Evolutionary conservation across 2,797 vertebrate genomes (phyloP), one percentile per base, ranked within the genome.

Genomic region (Buceros bicornis): DNA sequence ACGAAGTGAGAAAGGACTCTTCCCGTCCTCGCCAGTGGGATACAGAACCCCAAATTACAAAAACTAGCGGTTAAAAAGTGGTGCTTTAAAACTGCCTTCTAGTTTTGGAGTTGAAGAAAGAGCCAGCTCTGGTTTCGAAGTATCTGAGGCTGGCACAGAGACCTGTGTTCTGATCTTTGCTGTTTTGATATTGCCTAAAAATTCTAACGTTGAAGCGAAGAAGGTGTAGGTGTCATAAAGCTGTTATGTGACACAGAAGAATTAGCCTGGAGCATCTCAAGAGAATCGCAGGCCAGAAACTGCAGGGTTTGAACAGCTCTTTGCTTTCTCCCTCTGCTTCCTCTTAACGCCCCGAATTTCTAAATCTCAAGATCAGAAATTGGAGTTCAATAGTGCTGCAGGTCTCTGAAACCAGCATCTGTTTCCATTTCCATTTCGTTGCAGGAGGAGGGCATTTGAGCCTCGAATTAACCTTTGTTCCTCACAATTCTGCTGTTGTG

Each of bases 401-500:
- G 70, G 8, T 37, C 43, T 35, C 51, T 31, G 81, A 51, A 79
- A 47, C 18, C 82, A 66, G 77, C 50, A 5, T 11, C 11, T 13
- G 17, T 48, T 95, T 65, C 57, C 81, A 57, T 35, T n/a, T 51
- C 73, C 25, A 16, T 48, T 69, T 66, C 14, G 6, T 90, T 71
- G 57, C 58, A 47, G 87, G 21, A 29, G 22, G 9, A n/a, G 29
- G 28, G 7, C 35, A 17, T 88, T 71, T 82, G 57, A 62, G 25
- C 71, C 66, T 61, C 72, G 7, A 26, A 89, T 91, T 90, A 87
- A 94, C 82, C 90, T 96, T 95, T 83, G 87, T 31, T 35, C 90
- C 43, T 5, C 21, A 29, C 65, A 45, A 4, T 18, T 43, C 65
- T 80, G 50, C 42, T 84, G 26, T 90, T 96, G 79, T 86, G 91